Evolutionary conservation across 2,888 invertebrate species (phyloP), one percentile per base, ranked within the genome.

Genomic region (Drosophila falleni): DNA sequence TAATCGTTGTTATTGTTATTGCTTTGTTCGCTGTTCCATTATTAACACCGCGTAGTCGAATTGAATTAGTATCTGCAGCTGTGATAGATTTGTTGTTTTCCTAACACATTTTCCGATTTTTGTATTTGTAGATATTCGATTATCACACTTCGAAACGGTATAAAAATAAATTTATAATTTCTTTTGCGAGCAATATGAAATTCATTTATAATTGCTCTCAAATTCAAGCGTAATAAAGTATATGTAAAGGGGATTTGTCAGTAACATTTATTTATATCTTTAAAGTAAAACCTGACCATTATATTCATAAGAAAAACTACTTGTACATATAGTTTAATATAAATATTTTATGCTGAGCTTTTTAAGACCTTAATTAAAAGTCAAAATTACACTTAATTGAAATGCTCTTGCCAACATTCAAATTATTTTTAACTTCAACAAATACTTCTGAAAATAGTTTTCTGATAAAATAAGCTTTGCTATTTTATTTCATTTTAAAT

Each of bases 181-280:
- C n/a, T n/a, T n/a, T n/a, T n/a, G n/a, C n/a, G n/a, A n/a, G n/a
- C n/a, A n/a, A n/a, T n/a, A n/a, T n/a, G 54, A 50, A 74, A 73
- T 80, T 62, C 55, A 74, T 67, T 49, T 71, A 53, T 78, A 81
- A 87, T 81, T 78, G 73, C 70, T 64, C 59, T 62, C 23, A 35
- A 71, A 68, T 61, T 53, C 65, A 31, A 6, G 29, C 29, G 2
- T 29, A 29, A 6, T 29, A 4, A 29, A 29, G 8, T 3, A 1
- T 6, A 8, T 8, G 29, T 29, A 0, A 29, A 29, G 29, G 29
- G 26, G 4, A 3, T 29, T 29, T 29, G 8, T 8, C 29, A 29
- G 5, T 29, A 29, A 29, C 8, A 29, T 29, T 29, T 31, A 31
- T 31, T 31, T 9, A 31, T 31, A 31, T 31, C 31, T 31, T 31